Base-by-base conservation (phyloP, 1,140 invertebrate genomes). In the Vanessa tameamea region DNA sequence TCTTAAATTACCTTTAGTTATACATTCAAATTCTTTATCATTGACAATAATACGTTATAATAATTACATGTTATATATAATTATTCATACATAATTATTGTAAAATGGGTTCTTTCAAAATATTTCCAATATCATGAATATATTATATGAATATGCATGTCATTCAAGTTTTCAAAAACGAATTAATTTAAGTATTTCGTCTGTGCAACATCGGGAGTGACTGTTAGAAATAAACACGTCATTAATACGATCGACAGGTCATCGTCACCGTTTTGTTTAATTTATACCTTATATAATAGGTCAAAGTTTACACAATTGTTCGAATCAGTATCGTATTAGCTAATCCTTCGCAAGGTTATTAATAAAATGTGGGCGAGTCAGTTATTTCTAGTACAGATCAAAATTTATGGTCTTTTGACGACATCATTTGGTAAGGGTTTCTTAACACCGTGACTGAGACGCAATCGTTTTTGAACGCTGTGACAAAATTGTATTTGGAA, bases 291-390 rank as follows among this genome's bases (percentile, higher is more conserved):
- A 81, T 73, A 72, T 77, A 76, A 79, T 68, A 70, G 72, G 73
- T 80, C 71, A 70, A 80, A 78, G 78, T 76, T 79, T 82, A 78
- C 80, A 75, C 73, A 82, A 80, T 76, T 80, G 65, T 72, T 71
- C 37, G 37, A 64, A 79, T 80, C 73, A 75, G 75, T 16, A n/a
- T n/a, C 72, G 72, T 77, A 70, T 75, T 75, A 73, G 73, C 73
- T 73, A 68, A 72, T 77, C 64, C 75, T 69, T 37, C 43, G 48
- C 76, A 80, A 79, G 76, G 78, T 77, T 76, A 65, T 48, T 70
- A 61, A 61, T 67, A 74, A 68, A 47, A 72, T 64, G 76, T 66
- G 65, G 76, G 71, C 66, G 76, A 73, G 48, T 66, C 16, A 20
- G 14, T 47, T 63, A 64, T 69, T 70, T 59, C 64, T 51, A 63